Evolutionary conservation across 2,888 invertebrate species (phyloP), one percentile per base, ranked within the genome.

Genomic region (Drosophila sordidapex): DNA sequence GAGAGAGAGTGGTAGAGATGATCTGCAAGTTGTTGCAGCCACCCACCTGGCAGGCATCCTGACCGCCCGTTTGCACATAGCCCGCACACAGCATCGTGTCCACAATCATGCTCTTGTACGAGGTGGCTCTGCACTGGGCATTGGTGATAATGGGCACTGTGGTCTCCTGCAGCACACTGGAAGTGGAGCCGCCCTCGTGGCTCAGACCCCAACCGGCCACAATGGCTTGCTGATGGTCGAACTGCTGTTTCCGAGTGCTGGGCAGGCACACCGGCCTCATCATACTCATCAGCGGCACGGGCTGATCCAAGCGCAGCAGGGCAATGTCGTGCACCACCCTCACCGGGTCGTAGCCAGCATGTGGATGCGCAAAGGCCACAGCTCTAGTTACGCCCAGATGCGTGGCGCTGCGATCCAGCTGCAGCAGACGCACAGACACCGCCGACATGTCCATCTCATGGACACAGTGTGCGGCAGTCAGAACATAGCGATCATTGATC

Each of bases 21-120:
- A 38, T 21, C 5, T 4, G 1, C 10, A 21, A 13, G 2, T 8
- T 25, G 11, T 18, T 43, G 11, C 25, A 51, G 27, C 13, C 54
- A 69, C 81, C 73, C 81, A 93, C 93, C 90, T 93, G 93, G 68
- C 93, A 93, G 43, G 93, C 91, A 82, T 93, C 93, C 63, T 79
- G 88, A 40, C 92, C 93, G 33, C 93, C 93, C 15, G 81, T 76
- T 13, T 81, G 53, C 4, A 92, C 83, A 52, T 83, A 85, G 18
- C 93, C 93, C 2, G 93, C 93, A 72, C 93, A 93, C 29, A 93
- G 43, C 93, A 93, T 92, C 0, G 91, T 88, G n/a, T 90, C 90
- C 33, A 90, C 84, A 54, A 93, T 92, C 88, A 91, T 91, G 21
- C 77, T 65, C 53, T 82, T 89, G 61, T 93, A 93, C 10, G 90